Evolutionary conservation across 2,113 vertebrate genomes (phyloP).

Genomic region (Pelecanoides urinatrix): DNA sequence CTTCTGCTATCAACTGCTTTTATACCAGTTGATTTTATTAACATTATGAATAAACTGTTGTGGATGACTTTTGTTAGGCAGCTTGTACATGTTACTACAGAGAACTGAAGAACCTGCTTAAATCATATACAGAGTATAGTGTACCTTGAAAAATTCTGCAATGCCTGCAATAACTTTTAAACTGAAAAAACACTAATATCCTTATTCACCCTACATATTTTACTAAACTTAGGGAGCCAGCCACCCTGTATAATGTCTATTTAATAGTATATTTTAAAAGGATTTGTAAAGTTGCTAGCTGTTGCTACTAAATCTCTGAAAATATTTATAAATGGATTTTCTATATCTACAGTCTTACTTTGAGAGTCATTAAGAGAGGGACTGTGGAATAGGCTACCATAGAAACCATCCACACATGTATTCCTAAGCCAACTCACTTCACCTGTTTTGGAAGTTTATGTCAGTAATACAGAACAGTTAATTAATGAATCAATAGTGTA

Average conservation of each 20-base stretch:
- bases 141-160: neutral
- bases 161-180: neutral
- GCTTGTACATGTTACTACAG: neutral
- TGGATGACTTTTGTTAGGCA: neutral
- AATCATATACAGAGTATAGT: neutral
- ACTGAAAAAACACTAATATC: neutral
- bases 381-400: neutral
- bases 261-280: neutral
- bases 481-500: neutral
- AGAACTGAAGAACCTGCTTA: neutral
- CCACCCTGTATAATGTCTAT: neutral
- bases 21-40: neutral
- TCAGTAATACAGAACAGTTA: neutral
- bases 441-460: neutral
- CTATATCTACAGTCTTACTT: neutral
- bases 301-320: neutral
- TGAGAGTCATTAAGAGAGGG: neutral
- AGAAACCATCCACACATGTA: neutral
- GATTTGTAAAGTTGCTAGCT: neutral
- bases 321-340: conserved; percentile 29
- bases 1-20: neutral
- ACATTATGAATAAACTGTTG: neutral
- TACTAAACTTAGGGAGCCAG: neutral
- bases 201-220: neutral
- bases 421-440: neutral